These are phyloP conservation scores for Phenganax marumi DNA, from an alignment of 92 coral and sea anemone species.

Conservation along the genomic window DNA sequence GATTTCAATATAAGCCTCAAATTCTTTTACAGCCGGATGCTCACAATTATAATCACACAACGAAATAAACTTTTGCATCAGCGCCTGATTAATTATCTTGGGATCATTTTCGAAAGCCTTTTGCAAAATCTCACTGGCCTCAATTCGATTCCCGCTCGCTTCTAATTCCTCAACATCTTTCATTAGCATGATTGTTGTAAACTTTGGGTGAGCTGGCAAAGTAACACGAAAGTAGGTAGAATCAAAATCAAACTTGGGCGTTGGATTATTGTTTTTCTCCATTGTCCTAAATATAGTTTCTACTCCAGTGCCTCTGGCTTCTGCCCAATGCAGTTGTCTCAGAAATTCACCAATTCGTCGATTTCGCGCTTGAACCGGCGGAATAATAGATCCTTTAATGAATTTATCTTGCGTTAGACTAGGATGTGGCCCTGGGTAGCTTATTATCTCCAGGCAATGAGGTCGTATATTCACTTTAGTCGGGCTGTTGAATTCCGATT, in stretches of 20 bases:
- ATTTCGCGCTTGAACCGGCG: conserved; percentile 71
- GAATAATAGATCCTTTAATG: conserved; percentile 55
- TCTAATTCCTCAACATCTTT: conserved; percentile 59
- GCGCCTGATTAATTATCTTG: conserved; percentile 25
- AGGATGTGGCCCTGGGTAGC: conserved; percentile 76
- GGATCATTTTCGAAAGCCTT: conserved; percentile 45
- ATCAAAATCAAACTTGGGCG: conserved; percentile 60
- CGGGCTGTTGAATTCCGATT: conserved; percentile 55
- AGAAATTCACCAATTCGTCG: conserved; percentile 72
- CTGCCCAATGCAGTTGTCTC: conserved; percentile 64
- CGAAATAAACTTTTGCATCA: conserved; percentile 55
- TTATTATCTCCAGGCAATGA: conserved; percentile 63
- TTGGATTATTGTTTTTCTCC: conserved; percentile 63
- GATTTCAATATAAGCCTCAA: conserved; percentile 5
- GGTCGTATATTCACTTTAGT: conserved; percentile 69
- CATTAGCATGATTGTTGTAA: conserved; percentile 48
- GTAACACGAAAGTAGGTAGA: conserved; percentile 56
- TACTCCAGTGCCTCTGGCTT: conserved; percentile 72
- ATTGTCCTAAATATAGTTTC: conserved; percentile 67
- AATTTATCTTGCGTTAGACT: conserved; percentile 59
- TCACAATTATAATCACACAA: conserved; percentile 44
- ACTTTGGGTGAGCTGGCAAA: conserved; percentile 73
- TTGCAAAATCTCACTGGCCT: conserved; percentile 51
- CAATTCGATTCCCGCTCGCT: conserved; percentile 63
- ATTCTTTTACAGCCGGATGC: conserved; percentile 51